Percentiles rank a stretch among this genome's conserved stretches.
These are phyloP conservation scores for Coelogynopora nodosa DNA, from an alignment of 2,888 invertebrate genomes.

Conservation along the genomic window DNA sequence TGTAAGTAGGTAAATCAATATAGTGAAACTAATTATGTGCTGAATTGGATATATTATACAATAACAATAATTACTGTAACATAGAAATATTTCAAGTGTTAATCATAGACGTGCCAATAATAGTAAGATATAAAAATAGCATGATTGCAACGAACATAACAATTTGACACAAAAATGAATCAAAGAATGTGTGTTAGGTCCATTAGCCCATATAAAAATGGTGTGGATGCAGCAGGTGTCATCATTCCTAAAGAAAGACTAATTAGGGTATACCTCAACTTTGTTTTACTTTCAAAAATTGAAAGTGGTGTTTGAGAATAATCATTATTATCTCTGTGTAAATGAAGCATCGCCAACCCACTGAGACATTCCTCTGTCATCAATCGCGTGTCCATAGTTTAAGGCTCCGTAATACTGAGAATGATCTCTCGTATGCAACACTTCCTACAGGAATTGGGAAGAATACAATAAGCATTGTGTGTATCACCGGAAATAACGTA, in stretches of 20 bases:
- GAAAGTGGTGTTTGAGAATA: neutral
- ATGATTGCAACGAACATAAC: too few relatives aligned
- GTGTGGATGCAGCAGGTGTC: too few relatives aligned
- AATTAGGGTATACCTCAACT: neutral
- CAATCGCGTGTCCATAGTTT: conserved; percentile 14
- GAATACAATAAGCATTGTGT: conserved; percentile 16
- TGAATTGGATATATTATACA: too few relatives aligned
- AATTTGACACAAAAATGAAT: too few relatives aligned
- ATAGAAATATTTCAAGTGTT: too few relatives aligned
- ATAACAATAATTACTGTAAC: too few relatives aligned
- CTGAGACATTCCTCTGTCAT: conserved; percentile 5
- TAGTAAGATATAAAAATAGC: too few relatives aligned
- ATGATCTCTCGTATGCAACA: neutral
- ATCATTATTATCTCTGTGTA: neutral
- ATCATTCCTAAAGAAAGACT: neutral
- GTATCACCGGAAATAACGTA: conserved; percentile 21
- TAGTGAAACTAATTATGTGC: neutral
- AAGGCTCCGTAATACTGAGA: neutral
- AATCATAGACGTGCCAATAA: too few relatives aligned
- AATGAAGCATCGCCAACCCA: conserved; percentile 4
- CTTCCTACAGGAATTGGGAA: neutral
- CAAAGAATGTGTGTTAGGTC: too few relatives aligned
- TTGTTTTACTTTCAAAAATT: neutral
- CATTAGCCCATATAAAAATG: too few relatives aligned
- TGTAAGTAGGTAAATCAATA: neutral